Percentiles rank a stretch among this genome's conserved stretches.
Conservation (phyloP, 1,140 invertebrate genomes). For the Drosophila ironensis region DNA sequence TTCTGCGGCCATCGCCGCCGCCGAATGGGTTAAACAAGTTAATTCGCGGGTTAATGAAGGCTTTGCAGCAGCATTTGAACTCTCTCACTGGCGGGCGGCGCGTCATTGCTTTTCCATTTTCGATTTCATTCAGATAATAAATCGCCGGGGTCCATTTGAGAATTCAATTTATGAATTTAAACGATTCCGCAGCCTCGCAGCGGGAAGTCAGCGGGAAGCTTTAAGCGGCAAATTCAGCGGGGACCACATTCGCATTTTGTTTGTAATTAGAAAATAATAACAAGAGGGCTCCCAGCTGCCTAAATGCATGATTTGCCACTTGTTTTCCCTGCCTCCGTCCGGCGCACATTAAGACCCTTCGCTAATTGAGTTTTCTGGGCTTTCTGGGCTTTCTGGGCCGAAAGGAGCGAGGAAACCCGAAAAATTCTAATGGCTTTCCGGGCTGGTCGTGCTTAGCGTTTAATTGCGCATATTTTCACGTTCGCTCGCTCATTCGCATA, state of each 20-base stretch:
- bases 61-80: background rate
- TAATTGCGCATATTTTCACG: conserved; percentile 71
- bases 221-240: no score
- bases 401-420: background rate
- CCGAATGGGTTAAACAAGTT: conserved; percentile 41
- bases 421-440: conserved; percentile 50
- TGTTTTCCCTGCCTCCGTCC: background rate
- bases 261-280: conserved; percentile 8
- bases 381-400: no score
- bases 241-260: background rate
- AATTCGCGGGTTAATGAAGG: conserved; percentile 37
- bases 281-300: background rate
- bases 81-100: background rate
- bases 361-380: conserved; percentile 56
- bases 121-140: background rate
- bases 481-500: conserved; percentile 50
- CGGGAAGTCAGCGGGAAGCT: no score
- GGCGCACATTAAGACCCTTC: background rate
- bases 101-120: background rate
- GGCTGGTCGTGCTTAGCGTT: conserved; percentile 30
- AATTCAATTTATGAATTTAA: background rate
- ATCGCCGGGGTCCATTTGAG: background rate
- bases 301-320: conserved; percentile 11
- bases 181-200: no score
- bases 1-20: conserved; percentile 13